These are phyloP conservation scores for Drepana falcataria DNA, from an alignment of 2,888 invertebrate species.

Conservation along the genomic window DNA sequence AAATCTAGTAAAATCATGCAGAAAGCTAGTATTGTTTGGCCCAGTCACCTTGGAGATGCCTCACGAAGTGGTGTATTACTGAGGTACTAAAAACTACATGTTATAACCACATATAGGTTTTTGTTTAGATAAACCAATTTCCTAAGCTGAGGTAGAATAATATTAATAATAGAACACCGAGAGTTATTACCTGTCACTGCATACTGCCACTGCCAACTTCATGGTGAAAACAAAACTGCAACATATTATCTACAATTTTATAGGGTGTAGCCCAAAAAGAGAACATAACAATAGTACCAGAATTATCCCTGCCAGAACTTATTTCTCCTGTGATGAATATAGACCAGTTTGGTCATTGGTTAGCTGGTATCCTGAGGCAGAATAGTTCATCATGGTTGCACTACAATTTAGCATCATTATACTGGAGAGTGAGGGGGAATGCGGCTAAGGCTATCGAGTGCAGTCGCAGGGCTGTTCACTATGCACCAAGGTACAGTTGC, in stretches of 20 bases:
- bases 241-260: conserved; percentile 15
- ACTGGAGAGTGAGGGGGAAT: conserved; percentile 87
- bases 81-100: too few relatives aligned
- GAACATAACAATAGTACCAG: conserved; percentile 48
- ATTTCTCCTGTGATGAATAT: conserved; percentile 48
- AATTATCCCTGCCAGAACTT: conserved; percentile 38
- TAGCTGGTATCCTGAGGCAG: conserved; percentile 79
- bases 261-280: conserved; percentile 57
- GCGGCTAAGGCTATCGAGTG: conserved; percentile 89
- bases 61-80: too few relatives aligned
- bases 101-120: too few relatives aligned
- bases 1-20: too few relatives aligned
- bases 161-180: too few relatives aligned
- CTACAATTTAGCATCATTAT: conserved; percentile 87
- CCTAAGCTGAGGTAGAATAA: too few relatives aligned
- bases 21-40: too few relatives aligned
- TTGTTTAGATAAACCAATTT: too few relatives aligned
- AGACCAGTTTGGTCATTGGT: conserved; percentile 79
- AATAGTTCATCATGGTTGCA: conserved; percentile 88
- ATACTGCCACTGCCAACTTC: not conserved
- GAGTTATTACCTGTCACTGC: too few relatives aligned
- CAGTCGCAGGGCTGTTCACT: conserved; percentile 85
- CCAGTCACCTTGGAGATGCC: too few relatives aligned
- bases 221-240: not conserved
- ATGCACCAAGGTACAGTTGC: conserved; percentile 81